Evolutionary conservation across 1,140 invertebrate genomes (phyloP).

Genomic region (Rhyzopertha dominica): DNA sequence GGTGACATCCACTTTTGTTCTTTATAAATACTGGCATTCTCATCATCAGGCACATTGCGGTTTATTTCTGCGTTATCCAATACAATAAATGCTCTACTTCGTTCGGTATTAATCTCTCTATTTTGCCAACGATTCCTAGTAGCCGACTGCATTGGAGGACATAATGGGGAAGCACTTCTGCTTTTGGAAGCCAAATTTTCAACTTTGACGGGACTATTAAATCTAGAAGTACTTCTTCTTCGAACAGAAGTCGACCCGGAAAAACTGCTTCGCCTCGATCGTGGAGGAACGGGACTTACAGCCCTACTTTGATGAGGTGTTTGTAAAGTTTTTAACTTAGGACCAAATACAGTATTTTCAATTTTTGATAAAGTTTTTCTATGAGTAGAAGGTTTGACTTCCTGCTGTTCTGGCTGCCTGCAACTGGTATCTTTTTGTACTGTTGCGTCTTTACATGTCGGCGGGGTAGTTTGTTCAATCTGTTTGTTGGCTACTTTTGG

Average conservation of each 20-base stretch:
- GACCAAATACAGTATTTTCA: slow-evolving; percentile 17
- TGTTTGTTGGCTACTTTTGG: neutral
- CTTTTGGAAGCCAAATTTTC: slow-evolving; percentile 25
- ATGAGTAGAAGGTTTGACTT: neutral
- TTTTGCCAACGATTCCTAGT: slow-evolving; percentile 6
- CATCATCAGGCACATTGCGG: slow-evolving; percentile 13
- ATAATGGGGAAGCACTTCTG: slow-evolving; percentile 16
- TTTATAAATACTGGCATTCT: slow-evolving; percentile 18
- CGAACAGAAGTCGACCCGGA: slow-evolving; percentile 3
- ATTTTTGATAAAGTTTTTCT: slow-evolving; percentile 3
- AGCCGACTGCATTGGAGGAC: slow-evolving; percentile 5
- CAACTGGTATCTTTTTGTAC: neutral
- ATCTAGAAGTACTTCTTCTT: slow-evolving; percentile 11
- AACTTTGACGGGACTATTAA: slow-evolving; percentile 16
- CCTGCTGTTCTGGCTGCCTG: neutral
- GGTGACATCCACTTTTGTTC: slow-evolving; percentile 32
- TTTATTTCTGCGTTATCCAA: slow-evolving; percentile 3
- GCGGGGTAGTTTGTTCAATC: slow-evolving; percentile 6
- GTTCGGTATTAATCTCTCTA: slow-evolving; percentile 1
- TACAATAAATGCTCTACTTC: slow-evolving; percentile 10
- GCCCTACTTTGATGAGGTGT: slow-evolving; percentile 7
- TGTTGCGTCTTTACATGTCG: slow-evolving; percentile 2
- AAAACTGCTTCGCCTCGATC: slow-evolving; percentile 8
- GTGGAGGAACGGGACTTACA: slow-evolving; percentile 1
- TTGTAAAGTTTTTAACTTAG: slow-evolving; percentile 12